Conservation (phyloP, 2,113 vertebrate species). For the Athene noctua region DNA sequence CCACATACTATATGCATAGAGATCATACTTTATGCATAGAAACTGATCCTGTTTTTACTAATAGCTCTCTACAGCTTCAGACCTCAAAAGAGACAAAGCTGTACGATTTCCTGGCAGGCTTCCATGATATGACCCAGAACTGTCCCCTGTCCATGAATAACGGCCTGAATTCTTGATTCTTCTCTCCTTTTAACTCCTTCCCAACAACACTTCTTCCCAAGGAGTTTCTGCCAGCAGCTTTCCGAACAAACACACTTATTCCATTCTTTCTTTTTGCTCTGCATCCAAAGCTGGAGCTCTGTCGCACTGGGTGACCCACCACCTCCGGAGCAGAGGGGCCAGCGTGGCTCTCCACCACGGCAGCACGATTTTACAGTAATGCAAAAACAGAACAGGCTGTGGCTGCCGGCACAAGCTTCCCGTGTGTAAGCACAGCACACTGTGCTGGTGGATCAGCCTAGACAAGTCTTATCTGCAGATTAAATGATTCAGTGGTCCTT, state of each 20-base stretch:
- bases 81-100: not conserved
- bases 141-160: not conserved
- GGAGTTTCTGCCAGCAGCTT: not conserved
- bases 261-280: not conserved
- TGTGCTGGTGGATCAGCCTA: conserved; percentile 22
- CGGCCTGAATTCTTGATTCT: not conserved
- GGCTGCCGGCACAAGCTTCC: not conserved
- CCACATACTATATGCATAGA: not conserved
- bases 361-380: not conserved
- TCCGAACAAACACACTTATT: not conserved
- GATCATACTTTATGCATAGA: not conserved
- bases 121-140: not conserved
- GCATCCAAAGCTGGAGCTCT: accelerated
- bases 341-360: accelerated
- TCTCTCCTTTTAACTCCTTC: not conserved
- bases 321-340: not conserved
- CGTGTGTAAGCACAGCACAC: not conserved
- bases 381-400: not conserved
- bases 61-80: not conserved
- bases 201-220: not conserved
- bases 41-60: not conserved
- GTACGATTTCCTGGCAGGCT: not conserved
- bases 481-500: conserved; percentile 62
- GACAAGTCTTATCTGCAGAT: conserved; percentile 54
- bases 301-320: not conserved